Evolutionary conservation across 1,140 invertebrate species (phyloP).

Genomic region (Cylas formicarius): DNA sequence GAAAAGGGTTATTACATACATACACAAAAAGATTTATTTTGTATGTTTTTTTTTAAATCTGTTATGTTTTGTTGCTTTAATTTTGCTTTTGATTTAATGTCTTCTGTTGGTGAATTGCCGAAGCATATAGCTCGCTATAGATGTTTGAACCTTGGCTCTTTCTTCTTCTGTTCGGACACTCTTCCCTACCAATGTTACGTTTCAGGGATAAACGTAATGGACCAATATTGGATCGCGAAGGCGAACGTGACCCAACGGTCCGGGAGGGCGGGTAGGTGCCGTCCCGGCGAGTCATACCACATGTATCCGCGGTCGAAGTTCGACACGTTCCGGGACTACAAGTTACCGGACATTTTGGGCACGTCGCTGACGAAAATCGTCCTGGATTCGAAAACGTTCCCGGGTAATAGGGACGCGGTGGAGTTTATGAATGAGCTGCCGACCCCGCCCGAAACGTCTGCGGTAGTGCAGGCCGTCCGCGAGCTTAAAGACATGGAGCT

Average conservation of each 20-base stretch:
- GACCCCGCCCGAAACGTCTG: slow-evolving; percentile 42
- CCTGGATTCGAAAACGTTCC: slow-evolving; percentile 50
- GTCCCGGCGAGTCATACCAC: slow-evolving; percentile 72
- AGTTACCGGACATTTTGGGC: slow-evolving; percentile 55
- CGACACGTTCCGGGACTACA: slow-evolving; percentile 44
- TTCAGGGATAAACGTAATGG: slow-evolving; percentile 35
- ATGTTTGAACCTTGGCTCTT: no score
- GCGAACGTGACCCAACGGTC: slow-evolving; percentile 66
- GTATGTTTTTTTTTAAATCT: no score
- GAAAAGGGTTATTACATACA: no score
- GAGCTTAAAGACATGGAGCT: slow-evolving; percentile 46
- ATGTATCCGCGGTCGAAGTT: slow-evolving; percentile 52
- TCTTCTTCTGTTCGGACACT: no score
- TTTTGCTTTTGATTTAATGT: no score
- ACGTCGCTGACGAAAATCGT: slow-evolving; percentile 55
- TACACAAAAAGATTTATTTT: no score
- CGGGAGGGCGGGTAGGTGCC: slow-evolving; percentile 62
- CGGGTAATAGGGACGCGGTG: slow-evolving; percentile 40
- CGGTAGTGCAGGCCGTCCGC: slow-evolving; percentile 42
- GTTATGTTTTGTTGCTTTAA: no score
- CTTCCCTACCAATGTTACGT: no score
- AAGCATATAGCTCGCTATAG: no score
- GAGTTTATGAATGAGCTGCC: slow-evolving; percentile 46
- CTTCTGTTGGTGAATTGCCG: no score
- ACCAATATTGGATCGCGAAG: slow-evolving; percentile 64